Evolutionary conservation across 2,888 invertebrate species (phyloP).

Genomic region (Lasioglossum pauxillum): DNA sequence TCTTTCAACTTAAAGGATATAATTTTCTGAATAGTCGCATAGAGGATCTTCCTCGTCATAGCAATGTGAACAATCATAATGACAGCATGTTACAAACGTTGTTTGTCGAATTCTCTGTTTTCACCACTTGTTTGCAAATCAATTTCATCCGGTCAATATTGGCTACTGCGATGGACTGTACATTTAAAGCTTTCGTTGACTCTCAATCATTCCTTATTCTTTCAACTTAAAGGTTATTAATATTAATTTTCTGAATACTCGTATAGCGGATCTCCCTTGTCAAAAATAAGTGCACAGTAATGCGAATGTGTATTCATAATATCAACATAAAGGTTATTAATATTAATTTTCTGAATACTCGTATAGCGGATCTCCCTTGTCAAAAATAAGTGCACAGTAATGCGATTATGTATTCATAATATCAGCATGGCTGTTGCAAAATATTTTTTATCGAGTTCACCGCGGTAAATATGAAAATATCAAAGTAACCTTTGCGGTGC

Average conservation of each 20-base stretch:
- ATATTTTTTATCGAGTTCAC: background rate
- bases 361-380: background rate
- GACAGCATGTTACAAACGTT: too few species aligned
- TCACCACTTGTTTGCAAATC: too few species aligned
- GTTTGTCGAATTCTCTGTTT: too few species aligned
- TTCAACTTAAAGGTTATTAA: background rate
- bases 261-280: background rate
- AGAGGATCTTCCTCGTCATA: too few species aligned
- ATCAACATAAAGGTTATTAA: too few species aligned
- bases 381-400: background rate
- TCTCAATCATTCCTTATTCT: background rate
- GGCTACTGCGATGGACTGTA: background rate
- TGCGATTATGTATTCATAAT: background rate
- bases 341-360: background rate
- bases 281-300: background rate
- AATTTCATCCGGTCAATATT: background rate
- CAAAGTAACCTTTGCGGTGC: constrained; percentile 3
- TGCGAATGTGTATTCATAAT: background rate
- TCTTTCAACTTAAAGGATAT: too few species aligned
- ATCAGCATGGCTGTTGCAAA: background rate
- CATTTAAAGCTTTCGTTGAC: background rate
- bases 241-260: background rate
- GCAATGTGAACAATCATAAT: too few species aligned
- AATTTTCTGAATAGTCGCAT: too few species aligned
- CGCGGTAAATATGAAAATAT: background rate